Percentiles rank a stretch among this genome's conserved stretches.
Evolutionary conservation across 1,140 invertebrate species (phyloP).

Genomic region (Drosophila eugracilis): DNA sequence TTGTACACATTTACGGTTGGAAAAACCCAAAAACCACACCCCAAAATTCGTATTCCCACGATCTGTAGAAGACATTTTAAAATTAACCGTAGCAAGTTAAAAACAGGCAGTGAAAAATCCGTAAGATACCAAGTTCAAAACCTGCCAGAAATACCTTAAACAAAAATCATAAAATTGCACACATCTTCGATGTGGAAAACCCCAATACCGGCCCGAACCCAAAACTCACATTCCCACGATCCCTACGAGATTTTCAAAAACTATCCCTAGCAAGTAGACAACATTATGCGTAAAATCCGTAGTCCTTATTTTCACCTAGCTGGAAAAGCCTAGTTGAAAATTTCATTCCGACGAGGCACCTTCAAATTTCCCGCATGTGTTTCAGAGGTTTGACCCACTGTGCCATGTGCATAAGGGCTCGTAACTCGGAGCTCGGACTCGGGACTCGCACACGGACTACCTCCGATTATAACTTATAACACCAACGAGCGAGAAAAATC

Average conservation of each 20-base stretch:
- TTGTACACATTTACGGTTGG: slow-evolving; percentile 5
- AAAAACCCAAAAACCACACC: slow-evolving; percentile 15
- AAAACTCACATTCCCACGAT: slow-evolving; percentile 24
- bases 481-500: slow-evolving; percentile 84
- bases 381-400: slow-evolving; percentile 58
- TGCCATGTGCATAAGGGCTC: slow-evolving; percentile 77
- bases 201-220: neutral
- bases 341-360: slow-evolving; percentile 35
- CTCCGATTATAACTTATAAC: slow-evolving; percentile 84
- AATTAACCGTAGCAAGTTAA: slow-evolving; percentile 29
- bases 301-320: slow-evolving; percentile 20
- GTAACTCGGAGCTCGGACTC: slow-evolving; percentile 35
- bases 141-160: slow-evolving; percentile 3
- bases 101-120: slow-evolving; percentile 10
- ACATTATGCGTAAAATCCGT: slow-evolving; percentile 44
- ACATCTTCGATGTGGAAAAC: slow-evolving; percentile 15
- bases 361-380: slow-evolving; percentile 53
- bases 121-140: slow-evolving; percentile 3
- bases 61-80: neutral
- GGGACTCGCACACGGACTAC: slow-evolving; percentile 36
- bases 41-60: slow-evolving; percentile 1
- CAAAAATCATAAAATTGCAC: slow-evolving; percentile 9
- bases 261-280: slow-evolving; percentile 51
- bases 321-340: slow-evolving; percentile 51
- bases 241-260: slow-evolving; percentile 5